A percentile compares a stretch with the other conserved stretches of the same genome.
These are phyloP conservation scores for Notolabrus celidotus DNA, from an alignment of 2,797 vertebrate genomes.

Conservation along the genomic window DNA sequence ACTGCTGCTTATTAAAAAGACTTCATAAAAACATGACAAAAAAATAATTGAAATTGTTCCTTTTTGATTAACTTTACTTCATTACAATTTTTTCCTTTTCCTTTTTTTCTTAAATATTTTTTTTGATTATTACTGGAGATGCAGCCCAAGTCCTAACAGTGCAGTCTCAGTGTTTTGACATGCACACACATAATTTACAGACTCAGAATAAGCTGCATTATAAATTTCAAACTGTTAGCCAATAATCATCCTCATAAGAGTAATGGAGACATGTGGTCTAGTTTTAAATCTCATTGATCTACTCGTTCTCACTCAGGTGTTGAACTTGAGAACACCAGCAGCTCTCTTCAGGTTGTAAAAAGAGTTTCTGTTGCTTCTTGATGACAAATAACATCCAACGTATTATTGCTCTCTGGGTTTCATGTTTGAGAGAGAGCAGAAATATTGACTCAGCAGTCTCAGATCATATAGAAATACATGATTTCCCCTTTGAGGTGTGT, in stretches of 20 bases:
- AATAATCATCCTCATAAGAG: conserved; percentile 2
- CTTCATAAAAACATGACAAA: too few species aligned
- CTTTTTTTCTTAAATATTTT: background rate
- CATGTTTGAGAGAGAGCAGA: too few species aligned
- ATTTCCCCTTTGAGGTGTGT: conserved; percentile 27
- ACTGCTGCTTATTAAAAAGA: too few species aligned
- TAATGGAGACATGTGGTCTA: background rate
- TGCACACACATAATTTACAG: background rate
- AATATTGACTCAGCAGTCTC: conserved; percentile 1
- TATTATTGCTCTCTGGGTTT: background rate
- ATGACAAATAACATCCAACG: conserved; percentile 36
- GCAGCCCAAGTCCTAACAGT: background rate
- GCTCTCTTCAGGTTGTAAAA: background rate
- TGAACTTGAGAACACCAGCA: background rate
- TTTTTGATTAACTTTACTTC: too few species aligned
- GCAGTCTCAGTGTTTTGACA: background rate
- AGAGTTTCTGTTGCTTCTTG: conserved; percentile 11
- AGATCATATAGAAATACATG: conserved; percentile 17
- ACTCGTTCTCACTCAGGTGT: background rate
- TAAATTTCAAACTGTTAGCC: conserved; percentile 4
- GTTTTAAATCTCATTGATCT: too few species aligned
- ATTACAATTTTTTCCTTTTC: background rate
- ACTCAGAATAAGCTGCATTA: conserved; percentile 4
- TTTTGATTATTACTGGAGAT: background rate
- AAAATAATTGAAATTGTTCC: too few species aligned